Conservation (phyloP, 2,888 invertebrate genomes). For the Adelognathus sp. region DNA sequence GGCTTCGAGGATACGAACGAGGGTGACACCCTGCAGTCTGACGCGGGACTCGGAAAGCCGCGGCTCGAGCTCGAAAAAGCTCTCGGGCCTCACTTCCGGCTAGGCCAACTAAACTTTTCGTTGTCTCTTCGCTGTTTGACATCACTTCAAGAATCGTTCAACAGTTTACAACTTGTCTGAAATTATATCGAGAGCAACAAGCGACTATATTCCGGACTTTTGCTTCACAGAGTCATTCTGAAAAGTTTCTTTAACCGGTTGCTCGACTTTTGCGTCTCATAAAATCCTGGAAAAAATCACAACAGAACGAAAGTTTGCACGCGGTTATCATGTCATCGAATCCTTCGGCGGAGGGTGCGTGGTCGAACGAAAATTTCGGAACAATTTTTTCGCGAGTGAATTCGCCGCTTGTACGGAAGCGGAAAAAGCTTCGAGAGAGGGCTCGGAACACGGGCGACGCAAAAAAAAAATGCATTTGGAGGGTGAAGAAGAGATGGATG, state of each 20-base stretch:
- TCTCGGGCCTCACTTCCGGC: constrained; percentile 29
- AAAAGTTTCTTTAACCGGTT: constrained; percentile 21
- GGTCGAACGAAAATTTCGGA: constrained; percentile 31
- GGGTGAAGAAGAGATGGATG: constrained; percentile 30
- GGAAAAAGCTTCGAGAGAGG: too few relatives aligned
- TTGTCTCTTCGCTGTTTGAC: not conserved
- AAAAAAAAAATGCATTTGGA: not conserved
- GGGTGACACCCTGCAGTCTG: constrained; percentile 81
- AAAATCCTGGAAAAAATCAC: too few relatives aligned
- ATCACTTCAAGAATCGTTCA: too few relatives aligned
- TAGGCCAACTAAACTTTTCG: not conserved
- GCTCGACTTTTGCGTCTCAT: constrained; percentile 25
- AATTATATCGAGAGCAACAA: too few relatives aligned
- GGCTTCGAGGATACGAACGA: constrained; percentile 72
- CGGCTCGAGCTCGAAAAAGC: constrained; percentile 50
- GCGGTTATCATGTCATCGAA: not conserved
- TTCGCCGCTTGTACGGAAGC: constrained; percentile 31
- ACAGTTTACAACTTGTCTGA: too few relatives aligned
- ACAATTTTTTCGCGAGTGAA: constrained; percentile 65
- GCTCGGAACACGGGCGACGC: not conserved
- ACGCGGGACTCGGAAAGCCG: constrained; percentile 76
- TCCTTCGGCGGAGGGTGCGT: constrained; percentile 24
- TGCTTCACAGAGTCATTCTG: too few relatives aligned
- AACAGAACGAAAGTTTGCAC: not conserved
- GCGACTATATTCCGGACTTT: too few relatives aligned